phyloP scores from a whole-genome alignment of 2,797 vertebrate species.

The Hypotaenidia philippensis region DNA sequence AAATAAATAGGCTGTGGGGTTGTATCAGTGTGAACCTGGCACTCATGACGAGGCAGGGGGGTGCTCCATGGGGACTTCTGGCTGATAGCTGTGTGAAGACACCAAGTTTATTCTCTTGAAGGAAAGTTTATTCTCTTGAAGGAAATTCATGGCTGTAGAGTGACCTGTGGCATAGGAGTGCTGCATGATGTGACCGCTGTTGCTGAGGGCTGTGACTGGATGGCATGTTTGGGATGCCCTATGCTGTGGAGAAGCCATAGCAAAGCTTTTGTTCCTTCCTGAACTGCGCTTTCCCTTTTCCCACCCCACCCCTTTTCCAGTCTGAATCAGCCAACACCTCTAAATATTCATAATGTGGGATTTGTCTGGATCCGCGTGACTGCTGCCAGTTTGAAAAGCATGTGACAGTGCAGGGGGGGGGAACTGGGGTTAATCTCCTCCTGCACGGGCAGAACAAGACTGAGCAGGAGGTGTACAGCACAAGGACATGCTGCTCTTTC shows the following conservation, averaged over 20 bases:
- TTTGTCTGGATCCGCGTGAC: background rate
- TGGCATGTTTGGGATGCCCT: background rate
- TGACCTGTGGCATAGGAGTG: background rate
- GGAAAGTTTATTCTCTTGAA: background rate
- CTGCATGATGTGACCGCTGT: fast-evolving
- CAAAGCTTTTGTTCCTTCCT: background rate
- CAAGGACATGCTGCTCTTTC: background rate
- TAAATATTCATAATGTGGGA: background rate
- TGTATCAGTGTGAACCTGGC: background rate
- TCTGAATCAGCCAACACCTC: background rate
- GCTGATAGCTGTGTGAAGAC: background rate
- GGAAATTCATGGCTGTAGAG: background rate
- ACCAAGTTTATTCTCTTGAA: background rate
- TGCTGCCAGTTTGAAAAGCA: background rate
- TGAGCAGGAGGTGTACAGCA: background rate
- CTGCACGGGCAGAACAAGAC: background rate
- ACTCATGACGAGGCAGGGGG: fast-evolving
- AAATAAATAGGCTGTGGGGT: background rate
- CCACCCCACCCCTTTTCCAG: background rate
- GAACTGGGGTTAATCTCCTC: conserved; percentile 1
- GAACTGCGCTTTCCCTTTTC: background rate
- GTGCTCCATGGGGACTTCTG: background rate
- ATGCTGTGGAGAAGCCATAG: background rate
- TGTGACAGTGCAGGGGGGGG: background rate
- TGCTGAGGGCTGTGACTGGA: background rate